Conservation (phyloP, 2,797 vertebrate genomes). For the Nasua narica region DNA sequence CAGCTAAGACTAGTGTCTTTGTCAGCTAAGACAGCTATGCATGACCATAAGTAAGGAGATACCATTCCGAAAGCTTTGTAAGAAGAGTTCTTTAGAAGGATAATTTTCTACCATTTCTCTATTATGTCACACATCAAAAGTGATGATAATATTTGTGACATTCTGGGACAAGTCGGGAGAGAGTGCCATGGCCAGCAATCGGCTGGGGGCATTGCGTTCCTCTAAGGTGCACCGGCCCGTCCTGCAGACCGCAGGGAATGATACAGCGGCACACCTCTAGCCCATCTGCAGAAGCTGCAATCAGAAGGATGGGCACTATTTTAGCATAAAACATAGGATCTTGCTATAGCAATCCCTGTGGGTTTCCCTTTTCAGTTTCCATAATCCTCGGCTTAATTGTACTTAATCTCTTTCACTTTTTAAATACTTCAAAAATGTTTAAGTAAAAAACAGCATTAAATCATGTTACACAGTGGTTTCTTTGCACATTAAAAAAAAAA, state of each 20-base stretch:
- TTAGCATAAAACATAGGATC: not conserved
- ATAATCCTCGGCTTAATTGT: not conserved
- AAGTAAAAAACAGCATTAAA: conserved; percentile 11
- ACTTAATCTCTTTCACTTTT: not conserved
- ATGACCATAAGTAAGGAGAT: not conserved
- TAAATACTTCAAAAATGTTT: not conserved
- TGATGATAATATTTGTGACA: not conserved
- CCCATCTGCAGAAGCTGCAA: not conserved
- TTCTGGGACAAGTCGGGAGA: not conserved
- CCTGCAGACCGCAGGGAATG: not conserved
- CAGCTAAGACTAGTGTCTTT: no score
- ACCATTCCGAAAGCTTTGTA: not conserved
- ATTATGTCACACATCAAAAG: not conserved
- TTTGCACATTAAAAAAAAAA: not conserved
- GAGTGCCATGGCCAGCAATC: not conserved
- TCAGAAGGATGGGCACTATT: not conserved
- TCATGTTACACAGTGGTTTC: not conserved
- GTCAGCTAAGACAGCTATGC: not conserved
- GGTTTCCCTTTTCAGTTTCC: not conserved
- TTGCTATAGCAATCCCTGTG: not conserved
- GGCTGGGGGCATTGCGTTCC: not conserved
- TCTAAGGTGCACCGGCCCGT: not conserved
- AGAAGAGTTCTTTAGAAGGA: not conserved
- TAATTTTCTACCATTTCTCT: not conserved
- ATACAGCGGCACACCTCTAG: not conserved